Conservation (phyloP, 2,888 invertebrate species). For the Salpingus planirostris region DNA sequence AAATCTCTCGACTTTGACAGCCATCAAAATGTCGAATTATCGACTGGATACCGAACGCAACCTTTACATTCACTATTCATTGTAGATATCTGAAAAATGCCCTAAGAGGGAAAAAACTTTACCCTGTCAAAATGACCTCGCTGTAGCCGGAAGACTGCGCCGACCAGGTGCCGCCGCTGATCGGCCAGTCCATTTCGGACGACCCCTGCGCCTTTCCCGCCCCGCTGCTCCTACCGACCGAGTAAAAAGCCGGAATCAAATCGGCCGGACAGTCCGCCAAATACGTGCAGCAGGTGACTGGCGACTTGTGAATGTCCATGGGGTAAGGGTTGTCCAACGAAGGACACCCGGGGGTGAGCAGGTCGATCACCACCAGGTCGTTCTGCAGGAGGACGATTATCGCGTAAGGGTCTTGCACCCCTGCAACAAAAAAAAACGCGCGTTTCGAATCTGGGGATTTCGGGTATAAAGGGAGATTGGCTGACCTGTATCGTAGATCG, state of each 20-base stretch:
- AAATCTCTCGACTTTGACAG: too few species aligned
- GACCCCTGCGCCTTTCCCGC: constrained; percentile 71
- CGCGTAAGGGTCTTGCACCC: constrained; percentile 95
- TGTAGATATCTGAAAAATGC: too few species aligned
- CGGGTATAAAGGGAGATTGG: constrained; percentile 1
- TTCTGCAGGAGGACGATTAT: constrained; percentile 95
- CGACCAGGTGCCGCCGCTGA: constrained; percentile 94
- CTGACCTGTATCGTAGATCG: constrained; percentile 86
- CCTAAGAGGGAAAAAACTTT: too few species aligned
- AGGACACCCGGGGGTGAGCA: constrained; percentile 91
- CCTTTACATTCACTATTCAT: too few species aligned
- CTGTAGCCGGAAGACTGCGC: constrained; percentile 94
- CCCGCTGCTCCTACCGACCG: constrained; percentile 71
- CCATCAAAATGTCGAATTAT: too few species aligned
- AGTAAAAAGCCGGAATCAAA: constrained; percentile 95
- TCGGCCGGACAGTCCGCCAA: constrained; percentile 97
- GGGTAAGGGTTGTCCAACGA: constrained; percentile 99
- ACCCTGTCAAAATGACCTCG: constrained; percentile 98
- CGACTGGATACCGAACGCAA: too few species aligned
- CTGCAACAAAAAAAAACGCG: constrained; percentile 56
- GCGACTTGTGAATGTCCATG: constrained; percentile 98
- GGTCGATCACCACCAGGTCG: constrained; percentile 96
- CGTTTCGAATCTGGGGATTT: too few species aligned
- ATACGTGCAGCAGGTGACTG: constrained; percentile 95
- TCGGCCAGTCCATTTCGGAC: constrained; percentile 92